Evolutionary conservation across 2,888 invertebrate species (phyloP).

Genomic region (Tenthredo mesomela): DNA sequence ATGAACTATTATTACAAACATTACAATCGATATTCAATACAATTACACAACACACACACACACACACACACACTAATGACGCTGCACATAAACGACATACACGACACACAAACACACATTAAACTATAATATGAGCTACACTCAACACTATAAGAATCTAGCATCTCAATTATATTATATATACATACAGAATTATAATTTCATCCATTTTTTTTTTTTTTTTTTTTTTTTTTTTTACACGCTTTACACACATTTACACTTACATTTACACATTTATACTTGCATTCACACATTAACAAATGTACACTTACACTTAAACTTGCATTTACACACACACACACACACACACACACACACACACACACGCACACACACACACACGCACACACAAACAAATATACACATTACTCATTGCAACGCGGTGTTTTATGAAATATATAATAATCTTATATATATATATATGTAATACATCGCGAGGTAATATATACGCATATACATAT

Average conservation of each 20-base stretch:
- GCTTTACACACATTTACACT: background rate
- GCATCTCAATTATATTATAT: background rate
- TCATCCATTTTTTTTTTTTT: too few species aligned
- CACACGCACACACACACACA: background rate
- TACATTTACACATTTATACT: too few species aligned
- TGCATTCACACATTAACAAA: too few species aligned
- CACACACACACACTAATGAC: background rate
- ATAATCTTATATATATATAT: too few species aligned
- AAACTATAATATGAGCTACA: background rate
- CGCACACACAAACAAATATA: background rate
- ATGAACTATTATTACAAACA: background rate
- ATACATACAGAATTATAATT: background rate
- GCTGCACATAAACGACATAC: background rate
- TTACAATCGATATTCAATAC: background rate
- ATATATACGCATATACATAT: background rate
- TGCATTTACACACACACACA: background rate
- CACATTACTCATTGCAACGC: slow-evolving; percentile 33
- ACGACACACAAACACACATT: background rate
- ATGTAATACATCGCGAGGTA: background rate
- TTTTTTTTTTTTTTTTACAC: background rate
- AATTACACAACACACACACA: background rate
- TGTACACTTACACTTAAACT: too few species aligned
- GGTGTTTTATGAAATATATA: background rate
- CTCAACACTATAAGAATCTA: background rate
- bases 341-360: background rate